Conservation (phyloP, 2,888 invertebrate genomes). For the Habrosyne pyritoides region DNA sequence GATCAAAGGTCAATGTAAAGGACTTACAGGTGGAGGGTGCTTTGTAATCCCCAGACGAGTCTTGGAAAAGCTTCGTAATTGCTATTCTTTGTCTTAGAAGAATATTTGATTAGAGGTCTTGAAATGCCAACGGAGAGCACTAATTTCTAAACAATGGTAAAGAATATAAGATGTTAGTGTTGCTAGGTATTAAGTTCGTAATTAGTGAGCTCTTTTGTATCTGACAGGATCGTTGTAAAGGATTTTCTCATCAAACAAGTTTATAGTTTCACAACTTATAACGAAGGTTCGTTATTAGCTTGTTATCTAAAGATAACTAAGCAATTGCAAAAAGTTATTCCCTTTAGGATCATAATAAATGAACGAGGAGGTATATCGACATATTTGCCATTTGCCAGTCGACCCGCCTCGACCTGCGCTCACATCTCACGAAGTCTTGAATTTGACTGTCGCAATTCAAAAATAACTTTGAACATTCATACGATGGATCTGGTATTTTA, state of each 20-base stretch:
- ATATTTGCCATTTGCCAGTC: background rate
- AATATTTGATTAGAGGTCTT: background rate
- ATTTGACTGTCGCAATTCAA: background rate
- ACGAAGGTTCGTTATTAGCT: no score
- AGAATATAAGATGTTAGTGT: no score
- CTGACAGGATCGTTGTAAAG: background rate
- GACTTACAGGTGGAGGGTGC: conserved; percentile 13
- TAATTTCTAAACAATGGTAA: background rate
- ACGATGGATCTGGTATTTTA: no score
- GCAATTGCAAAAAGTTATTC: no score
- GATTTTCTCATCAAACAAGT: no score
- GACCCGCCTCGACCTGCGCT: background rate
- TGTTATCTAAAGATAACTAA: no score
- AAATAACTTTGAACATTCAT: background rate
- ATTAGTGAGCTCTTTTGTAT: background rate
- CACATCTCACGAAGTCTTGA: background rate
- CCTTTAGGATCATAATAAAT: background rate
- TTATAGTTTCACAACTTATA: no score
- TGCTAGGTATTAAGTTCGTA: background rate
- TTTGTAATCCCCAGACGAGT: conserved; percentile 7
- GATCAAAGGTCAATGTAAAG: conserved; percentile 21
- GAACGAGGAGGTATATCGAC: background rate
- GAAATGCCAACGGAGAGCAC: background rate
- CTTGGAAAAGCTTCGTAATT: conserved; percentile 2
- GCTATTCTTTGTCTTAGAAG: background rate